These are phyloP conservation scores for Acutogordius australiensis DNA, from an alignment of 2,888 invertebrate species.

Conservation along the genomic window DNA sequence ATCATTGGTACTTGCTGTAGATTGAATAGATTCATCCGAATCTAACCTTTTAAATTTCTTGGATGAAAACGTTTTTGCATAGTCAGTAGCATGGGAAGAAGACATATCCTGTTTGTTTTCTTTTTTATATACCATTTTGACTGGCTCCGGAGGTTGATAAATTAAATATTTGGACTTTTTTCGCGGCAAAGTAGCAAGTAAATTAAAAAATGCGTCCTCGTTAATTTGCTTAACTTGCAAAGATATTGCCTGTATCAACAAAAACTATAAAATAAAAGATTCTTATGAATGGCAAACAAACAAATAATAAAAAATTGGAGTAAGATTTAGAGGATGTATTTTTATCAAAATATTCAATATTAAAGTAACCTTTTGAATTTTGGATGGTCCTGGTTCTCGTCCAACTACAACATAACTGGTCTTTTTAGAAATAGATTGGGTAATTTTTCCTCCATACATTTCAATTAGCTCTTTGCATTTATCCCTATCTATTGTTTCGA, in stretches of 20 bases:
- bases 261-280: background rate
- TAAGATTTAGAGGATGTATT: no score
- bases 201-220: slow-evolving; percentile 50
- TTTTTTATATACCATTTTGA: background rate
- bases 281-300: background rate
- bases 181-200: slow-evolving; percentile 32
- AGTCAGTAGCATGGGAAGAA: no score
- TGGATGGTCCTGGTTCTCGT: slow-evolving; percentile 52
- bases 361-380: slow-evolving; percentile 37
- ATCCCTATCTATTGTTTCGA: slow-evolving; percentile 56
- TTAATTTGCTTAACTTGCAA: slow-evolving; percentile 40
- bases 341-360: no score
- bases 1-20: no score
- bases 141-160: background rate
- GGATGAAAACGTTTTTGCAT: no score
- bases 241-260: slow-evolving; percentile 21
- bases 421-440: slow-evolving; percentile 42
- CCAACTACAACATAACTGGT: slow-evolving; percentile 53
- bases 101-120: no score
- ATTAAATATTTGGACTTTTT: slow-evolving; percentile 21
- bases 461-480: slow-evolving; percentile 42
- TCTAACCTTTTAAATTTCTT: no score
- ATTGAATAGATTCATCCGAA: no score
- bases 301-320: background rate
- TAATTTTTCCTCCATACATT: slow-evolving; percentile 48